Conservation (phyloP, 2,113 vertebrate genomes). For the Neopipo cinnamomea region DNA sequence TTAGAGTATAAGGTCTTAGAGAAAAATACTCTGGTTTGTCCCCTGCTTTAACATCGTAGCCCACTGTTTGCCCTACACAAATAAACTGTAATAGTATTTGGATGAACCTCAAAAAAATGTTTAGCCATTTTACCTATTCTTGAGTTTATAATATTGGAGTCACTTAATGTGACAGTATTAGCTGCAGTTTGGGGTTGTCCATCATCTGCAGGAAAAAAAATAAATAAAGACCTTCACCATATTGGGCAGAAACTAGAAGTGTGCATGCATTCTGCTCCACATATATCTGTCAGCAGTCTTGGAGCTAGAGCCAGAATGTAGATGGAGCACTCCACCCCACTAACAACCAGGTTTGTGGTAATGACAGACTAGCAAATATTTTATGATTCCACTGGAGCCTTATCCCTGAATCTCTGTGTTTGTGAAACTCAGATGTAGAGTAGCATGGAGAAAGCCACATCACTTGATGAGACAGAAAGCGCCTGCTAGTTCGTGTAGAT, state of each 20-base stretch:
- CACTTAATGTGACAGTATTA: neutral
- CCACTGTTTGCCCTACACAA: neutral
- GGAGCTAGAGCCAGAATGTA: neutral
- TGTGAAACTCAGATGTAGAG: neutral
- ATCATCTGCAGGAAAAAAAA: neutral
- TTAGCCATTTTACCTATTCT: neutral
- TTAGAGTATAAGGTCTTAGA: neutral
- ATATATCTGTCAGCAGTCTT: slow-evolving; percentile 17
- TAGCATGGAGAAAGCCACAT: neutral
- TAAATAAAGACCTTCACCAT: neutral
- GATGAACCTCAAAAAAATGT: neutral
- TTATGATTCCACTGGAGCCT: slow-evolving; percentile 30
- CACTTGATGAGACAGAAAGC: neutral
- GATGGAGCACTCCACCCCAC: slow-evolving; percentile 35
- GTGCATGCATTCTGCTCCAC: neutral
- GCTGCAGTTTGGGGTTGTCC: neutral
- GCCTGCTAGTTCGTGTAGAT: neutral
- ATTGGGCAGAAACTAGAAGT: neutral
- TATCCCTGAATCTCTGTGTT: neutral
- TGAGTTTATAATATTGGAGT: neutral
- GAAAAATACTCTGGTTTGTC: neutral
- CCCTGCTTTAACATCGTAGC: neutral
- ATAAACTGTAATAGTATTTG: neutral
- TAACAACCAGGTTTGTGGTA: slow-evolving; percentile 34
- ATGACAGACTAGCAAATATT: slow-evolving; percentile 38